Percentiles rank a stretch among this genome's conserved stretches.
Conservation (phyloP, 2,113 vertebrate genomes). For the Trogon melanurus region DNA sequence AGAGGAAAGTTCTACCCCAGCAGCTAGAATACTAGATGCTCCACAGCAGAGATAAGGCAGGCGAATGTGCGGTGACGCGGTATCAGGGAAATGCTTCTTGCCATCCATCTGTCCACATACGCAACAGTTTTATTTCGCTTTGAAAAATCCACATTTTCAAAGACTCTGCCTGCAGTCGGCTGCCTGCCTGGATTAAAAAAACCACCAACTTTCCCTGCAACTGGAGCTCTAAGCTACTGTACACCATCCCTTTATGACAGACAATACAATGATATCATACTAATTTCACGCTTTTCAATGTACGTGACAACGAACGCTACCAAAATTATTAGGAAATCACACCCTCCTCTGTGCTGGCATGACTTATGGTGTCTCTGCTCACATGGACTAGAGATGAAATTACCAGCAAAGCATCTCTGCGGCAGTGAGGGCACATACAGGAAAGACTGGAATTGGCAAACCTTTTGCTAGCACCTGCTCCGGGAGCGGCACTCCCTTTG, state of each 20-base stretch:
- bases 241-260: neutral
- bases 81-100: neutral
- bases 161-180: accelerated
- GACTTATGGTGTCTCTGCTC: neutral
- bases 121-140: neutral
- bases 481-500: neutral
- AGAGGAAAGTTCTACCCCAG: neutral
- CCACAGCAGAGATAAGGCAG: neutral
- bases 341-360: neutral
- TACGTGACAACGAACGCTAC: accelerated
- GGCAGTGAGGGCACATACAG: accelerated
- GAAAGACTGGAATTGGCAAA: no score
- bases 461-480: neutral
- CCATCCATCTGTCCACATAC: neutral
- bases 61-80: neutral
- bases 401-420: neutral
- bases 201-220: neutral
- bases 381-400: accelerated
- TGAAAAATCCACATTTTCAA: neutral
- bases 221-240: neutral
- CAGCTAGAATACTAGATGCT: neutral
- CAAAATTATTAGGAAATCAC: neutral
- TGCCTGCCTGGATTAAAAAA: neutral
- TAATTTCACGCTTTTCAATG: accelerated
- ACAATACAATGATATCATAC: accelerated